Evolutionary conservation across 2,797 vertebrate genomes (phyloP).

Genomic region (Etheostoma perlongum): DNA sequence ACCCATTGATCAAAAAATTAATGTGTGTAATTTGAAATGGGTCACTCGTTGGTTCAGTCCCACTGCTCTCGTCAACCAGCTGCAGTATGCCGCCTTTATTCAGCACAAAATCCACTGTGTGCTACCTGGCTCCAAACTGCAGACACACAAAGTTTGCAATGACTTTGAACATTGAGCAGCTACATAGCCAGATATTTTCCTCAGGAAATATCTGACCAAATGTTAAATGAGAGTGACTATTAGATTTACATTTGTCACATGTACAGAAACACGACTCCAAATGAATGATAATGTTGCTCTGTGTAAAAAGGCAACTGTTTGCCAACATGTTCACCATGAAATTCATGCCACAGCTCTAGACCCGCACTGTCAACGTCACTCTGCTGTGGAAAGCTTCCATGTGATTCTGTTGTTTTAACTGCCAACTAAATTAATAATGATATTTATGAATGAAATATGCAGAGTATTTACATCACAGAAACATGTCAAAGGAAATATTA

Average conservation of each 20-base stretch:
- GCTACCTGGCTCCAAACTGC: slow-evolving; percentile 4
- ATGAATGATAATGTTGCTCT: neutral
- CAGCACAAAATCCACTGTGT: neutral
- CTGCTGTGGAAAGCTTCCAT: slow-evolving; percentile 32
- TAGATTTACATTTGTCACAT: neutral
- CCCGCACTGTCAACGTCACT: slow-evolving; percentile 17
- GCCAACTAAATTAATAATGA: slow-evolving; percentile 52
- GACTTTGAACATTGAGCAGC: neutral
- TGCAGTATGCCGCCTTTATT: neutral
- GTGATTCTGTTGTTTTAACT: slow-evolving; percentile 33
- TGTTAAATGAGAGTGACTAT: neutral
- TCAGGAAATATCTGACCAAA: neutral
- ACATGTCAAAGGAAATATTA: slow-evolving; percentile 28
- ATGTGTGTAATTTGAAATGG: neutral
- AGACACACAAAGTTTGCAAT: neutral
- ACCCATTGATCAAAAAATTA: slow-evolving; percentile 1
- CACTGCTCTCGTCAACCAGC: neutral
- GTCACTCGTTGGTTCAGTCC: neutral
- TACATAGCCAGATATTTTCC: neutral
- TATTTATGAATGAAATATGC: slow-evolving; percentile 57
- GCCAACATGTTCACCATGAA: neutral
- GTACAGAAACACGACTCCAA: neutral
- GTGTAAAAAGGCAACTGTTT: neutral
- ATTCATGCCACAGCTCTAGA: slow-evolving; percentile 44
- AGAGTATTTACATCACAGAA: slow-evolving; percentile 41